A percentile compares a stretch with the other conserved stretches of the same genome.
Evolutionary conservation across 2,888 invertebrate genomes (phyloP).

Genomic region (Drosophila borborema): DNA sequence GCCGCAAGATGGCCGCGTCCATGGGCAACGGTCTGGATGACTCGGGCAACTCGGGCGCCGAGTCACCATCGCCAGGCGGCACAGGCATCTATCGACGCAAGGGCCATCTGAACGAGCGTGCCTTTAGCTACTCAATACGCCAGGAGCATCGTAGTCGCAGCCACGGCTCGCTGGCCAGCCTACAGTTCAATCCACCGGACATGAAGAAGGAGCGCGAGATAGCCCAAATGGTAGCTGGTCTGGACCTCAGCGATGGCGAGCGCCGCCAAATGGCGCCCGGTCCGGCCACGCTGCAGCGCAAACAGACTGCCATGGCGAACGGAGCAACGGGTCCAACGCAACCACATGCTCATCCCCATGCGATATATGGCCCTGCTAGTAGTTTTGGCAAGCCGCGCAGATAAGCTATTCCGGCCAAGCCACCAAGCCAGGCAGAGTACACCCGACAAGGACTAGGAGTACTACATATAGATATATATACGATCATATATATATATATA

Average conservation of each 20-base stretch:
- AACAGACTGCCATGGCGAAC: constrained; percentile 74
- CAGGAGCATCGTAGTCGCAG: constrained; percentile 97
- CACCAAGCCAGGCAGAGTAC: neutral
- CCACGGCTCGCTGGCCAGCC: constrained; percentile 95
- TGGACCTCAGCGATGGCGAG: constrained; percentile 92
- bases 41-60: constrained; percentile 86
- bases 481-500: constrained; percentile 12
- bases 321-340: constrained; percentile 61
- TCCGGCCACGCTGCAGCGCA: constrained; percentile 83
- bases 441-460: constrained; percentile 17
- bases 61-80: constrained; percentile 88
- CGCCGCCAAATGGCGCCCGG: constrained; percentile 84
- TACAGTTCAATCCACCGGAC: constrained; percentile 94
- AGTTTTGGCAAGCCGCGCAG: constrained; percentile 85
- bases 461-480: constrained; percentile 7
- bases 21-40: constrained; percentile 87
- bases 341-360: constrained; percentile 53
- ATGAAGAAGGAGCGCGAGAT: constrained; percentile 96
- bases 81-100: constrained; percentile 96
- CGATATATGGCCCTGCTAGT: constrained; percentile 81
- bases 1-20: constrained; percentile 89
- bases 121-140: constrained; percentile 96
- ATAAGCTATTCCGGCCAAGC: constrained; percentile 65
- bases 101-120: constrained; percentile 96
- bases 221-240: constrained; percentile 96